Base-by-base conservation (phyloP, 2,797 vertebrate species). In the Scomberomorus guttatus region DNA sequence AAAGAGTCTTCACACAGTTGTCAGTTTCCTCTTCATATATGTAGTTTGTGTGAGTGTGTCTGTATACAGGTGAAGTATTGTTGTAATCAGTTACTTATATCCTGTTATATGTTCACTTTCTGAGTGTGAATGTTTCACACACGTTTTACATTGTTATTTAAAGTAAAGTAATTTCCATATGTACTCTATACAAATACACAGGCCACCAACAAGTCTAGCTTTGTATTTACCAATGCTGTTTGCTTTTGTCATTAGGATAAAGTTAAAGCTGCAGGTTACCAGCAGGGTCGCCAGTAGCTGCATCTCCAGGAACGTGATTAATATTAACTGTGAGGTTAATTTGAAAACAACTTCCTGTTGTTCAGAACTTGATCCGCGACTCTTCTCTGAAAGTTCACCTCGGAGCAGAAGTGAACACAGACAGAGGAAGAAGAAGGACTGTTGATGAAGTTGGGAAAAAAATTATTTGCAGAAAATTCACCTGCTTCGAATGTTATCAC, bases 181-280 rank as follows among this genome's bases (percentile, higher is more conserved):
- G 17, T 29, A 63, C 57, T 59, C 29, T 63, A 25, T 2, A 61
- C 39, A 77, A 69, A 80, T 1, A 80, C 39, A 5, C 17, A 24
- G 0, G 27, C 2, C 37, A 42, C 61, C 72, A 20, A 2, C 12
- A 5, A 8, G 61, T 66, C 60, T 60, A 0, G 5, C 4, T 20
- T 34, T 39, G 12, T 72, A 8, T 76, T 72, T 37, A 54, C 81
- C 11, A 0, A 18, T 9, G 61, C 32, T 72, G 69, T 74, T 59
- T 85, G 73, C 51, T 27, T 67, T 65, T 65, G 61, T 55, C 37
- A 20, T 73, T 65, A 25, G 32, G n/a, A 24, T 22, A 0, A 56
- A 50, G 65, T 34, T 25, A n/a, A 18, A 67, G 69, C 61, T 60
- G 6, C 61, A 6, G 60, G 52, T 46, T 3, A 61, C 12, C 27